Evolutionary conservation across 2,888 invertebrate species (phyloP).

Genomic region (Plebejus melissa): DNA sequence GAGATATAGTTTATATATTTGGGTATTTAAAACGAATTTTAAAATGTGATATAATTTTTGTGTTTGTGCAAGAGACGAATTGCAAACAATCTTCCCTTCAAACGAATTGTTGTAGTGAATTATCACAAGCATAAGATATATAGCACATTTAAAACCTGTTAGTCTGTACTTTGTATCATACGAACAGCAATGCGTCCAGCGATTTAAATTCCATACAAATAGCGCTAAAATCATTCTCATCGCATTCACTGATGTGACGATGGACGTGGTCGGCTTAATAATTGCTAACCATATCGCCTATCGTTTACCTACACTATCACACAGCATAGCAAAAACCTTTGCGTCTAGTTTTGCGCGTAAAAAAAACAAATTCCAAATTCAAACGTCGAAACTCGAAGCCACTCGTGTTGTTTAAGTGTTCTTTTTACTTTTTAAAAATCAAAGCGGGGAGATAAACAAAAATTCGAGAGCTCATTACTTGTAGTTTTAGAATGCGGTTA

Average conservation of each 20-base stretch:
- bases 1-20: too few relatives aligned
- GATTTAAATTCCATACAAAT: constrained; percentile 55
- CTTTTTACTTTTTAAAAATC: constrained; percentile 1
- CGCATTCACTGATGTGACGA: constrained; percentile 44
- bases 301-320: constrained; percentile 36
- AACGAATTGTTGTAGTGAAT: background rate
- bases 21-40: too few relatives aligned
- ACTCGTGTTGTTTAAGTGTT: background rate
- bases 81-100: background rate
- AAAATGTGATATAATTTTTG: too few relatives aligned
- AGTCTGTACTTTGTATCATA: background rate
- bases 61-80: background rate
- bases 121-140: too few relatives aligned
- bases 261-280: constrained; percentile 57
- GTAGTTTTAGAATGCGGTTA: constrained; percentile 60
- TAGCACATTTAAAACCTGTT: background rate
- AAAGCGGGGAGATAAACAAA: constrained; percentile 41
- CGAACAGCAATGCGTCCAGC: constrained; percentile 36
- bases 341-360: background rate
- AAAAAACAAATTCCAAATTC: constrained; percentile 20
- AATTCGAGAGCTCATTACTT: constrained; percentile 51
- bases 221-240: constrained; percentile 44
- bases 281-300: constrained; percentile 41
- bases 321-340: background rate
- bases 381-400: background rate